Percentiles rank a stretch among this genome's conserved stretches.
Conservation (phyloP, 2,797 vertebrate genomes). For the Ceryle rudis region DNA sequence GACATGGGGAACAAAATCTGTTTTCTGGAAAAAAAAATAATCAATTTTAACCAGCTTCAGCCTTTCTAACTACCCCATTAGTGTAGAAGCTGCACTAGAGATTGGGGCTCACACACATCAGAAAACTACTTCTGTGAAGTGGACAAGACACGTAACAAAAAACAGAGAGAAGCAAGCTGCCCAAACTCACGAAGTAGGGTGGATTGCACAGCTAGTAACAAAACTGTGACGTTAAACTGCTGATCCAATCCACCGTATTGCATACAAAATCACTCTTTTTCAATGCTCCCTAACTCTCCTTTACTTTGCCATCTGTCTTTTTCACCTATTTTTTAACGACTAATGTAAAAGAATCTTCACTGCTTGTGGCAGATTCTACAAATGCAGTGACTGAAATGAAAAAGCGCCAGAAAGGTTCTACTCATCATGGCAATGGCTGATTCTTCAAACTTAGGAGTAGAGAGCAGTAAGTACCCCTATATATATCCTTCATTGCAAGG, state of each 20-base stretch:
- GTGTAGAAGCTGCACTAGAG: background rate
- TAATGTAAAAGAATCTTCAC: background rate
- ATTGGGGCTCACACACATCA: background rate
- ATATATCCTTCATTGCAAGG: background rate
- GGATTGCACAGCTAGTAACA: background rate
- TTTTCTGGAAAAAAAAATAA: background rate
- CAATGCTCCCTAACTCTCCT: background rate
- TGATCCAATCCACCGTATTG: background rate
- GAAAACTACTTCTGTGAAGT: background rate
- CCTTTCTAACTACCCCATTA: background rate
- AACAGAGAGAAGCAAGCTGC: background rate
- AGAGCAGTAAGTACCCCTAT: background rate
- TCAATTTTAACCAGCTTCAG: background rate
- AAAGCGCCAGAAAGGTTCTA: background rate
- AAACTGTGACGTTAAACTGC: background rate
- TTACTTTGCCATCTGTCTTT: background rate
- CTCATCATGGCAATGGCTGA: background rate
- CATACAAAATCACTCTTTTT: accelerated
- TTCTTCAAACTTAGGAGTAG: background rate
- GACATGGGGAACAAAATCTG: background rate
- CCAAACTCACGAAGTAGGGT: background rate
- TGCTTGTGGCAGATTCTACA: background rate
- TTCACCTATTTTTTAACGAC: background rate
- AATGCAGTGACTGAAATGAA: background rate
- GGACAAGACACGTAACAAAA: background rate